Evolutionary conservation across 2,113 vertebrate species (phyloP).

Genomic region (Myotis brandtii): DNA sequence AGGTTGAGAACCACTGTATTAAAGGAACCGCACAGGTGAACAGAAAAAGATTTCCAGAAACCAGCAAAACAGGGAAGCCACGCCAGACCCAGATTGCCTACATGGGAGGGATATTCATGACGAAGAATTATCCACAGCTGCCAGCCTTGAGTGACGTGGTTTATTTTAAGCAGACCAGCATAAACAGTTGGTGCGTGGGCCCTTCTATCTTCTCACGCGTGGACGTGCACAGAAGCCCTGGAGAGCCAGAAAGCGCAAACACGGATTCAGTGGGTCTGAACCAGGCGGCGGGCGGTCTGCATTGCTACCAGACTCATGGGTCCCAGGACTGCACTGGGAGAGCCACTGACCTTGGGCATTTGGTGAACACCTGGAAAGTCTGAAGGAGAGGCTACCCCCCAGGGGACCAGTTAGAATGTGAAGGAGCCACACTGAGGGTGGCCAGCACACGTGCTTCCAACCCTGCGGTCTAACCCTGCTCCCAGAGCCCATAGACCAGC

Average conservation of each 20-base stretch:
- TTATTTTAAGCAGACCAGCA: not conserved
- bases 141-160: rapidly evolving
- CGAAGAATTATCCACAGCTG: not conserved
- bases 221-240: not conserved
- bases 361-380: not conserved
- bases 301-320: not conserved
- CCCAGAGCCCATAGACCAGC: not conserved
- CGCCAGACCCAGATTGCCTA: not conserved
- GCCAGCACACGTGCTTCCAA: not conserved
- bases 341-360: not conserved
- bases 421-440: not conserved
- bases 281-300: rapidly evolving
- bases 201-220: not conserved
- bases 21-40: not conserved
- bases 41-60: not conserved
- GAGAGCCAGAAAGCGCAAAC: not conserved
- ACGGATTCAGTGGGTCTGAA: not conserved
- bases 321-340: not conserved
- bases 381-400: not conserved
- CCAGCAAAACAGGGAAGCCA: not conserved
- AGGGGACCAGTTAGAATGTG: not conserved
- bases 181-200: rapidly evolving
- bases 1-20: not conserved
- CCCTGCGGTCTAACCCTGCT: not conserved
- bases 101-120: rapidly evolving